Percentiles rank a stretch among this genome's conserved stretches.
phyloP scores from a whole-genome alignment of 2,888 invertebrate genomes.

The Labia minor region DNA sequence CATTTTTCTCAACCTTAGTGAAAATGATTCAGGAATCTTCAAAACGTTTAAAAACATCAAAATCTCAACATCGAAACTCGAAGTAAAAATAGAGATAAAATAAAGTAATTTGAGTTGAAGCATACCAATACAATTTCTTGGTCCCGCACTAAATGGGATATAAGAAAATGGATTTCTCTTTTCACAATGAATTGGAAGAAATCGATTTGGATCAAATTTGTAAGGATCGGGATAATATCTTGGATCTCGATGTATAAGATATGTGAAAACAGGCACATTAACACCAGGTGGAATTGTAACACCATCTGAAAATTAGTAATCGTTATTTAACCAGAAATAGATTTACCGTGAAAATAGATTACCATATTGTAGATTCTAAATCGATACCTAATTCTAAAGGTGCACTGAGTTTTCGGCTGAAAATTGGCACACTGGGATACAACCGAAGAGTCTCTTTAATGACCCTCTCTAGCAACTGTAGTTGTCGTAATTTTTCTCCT shows the following conservation, averaged over 20 bases:
- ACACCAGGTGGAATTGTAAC: constrained; percentile 23
- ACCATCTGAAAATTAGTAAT: constrained; percentile 19
- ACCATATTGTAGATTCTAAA: too few relatives aligned
- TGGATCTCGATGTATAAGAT: constrained; percentile 33
- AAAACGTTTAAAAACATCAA: too few relatives aligned
- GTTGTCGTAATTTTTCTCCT: constrained; percentile 35
- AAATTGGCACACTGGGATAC: constrained; percentile 35
- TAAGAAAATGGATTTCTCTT: constrained; percentile 38
- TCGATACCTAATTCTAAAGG: constrained; percentile 30
- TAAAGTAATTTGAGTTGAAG: too few relatives aligned
- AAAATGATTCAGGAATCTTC: too few relatives aligned
- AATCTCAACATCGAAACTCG: too few relatives aligned
- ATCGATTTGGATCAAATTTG: constrained; percentile 38
- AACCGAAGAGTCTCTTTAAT: constrained; percentile 36
- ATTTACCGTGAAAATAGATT: background rate
- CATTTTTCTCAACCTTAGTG: too few relatives aligned
- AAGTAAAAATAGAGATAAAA: too few relatives aligned
- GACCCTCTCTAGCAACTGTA: constrained; percentile 35
- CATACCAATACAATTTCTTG: constrained; percentile 37
- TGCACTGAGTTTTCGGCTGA: constrained; percentile 31
- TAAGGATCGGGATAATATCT: constrained; percentile 38
- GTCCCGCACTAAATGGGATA: constrained; percentile 40
- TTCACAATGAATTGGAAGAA: constrained; percentile 34
- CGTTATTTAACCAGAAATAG: too few relatives aligned
- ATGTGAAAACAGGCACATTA: constrained; percentile 28